Evolutionary conservation across 2,888 invertebrate genomes (phyloP).

Genomic region (Acleris literana): DNA sequence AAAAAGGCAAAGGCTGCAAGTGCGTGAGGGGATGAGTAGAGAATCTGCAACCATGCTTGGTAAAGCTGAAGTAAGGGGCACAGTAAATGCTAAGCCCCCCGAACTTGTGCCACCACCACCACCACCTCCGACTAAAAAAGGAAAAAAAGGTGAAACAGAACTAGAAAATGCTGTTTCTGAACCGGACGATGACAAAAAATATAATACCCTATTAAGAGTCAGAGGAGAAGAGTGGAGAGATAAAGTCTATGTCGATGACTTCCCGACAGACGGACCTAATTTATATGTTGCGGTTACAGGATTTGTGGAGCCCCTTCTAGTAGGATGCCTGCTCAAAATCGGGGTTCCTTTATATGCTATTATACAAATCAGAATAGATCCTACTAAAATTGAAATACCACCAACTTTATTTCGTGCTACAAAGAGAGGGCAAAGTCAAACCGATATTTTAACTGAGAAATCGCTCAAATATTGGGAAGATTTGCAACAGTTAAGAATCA

Average conservation of each 20-base stretch:
- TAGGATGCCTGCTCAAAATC: constrained; percentile 61
- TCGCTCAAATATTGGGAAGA: constrained; percentile 68
- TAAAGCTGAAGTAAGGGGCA: constrained; percentile 62
- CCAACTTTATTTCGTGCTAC: constrained; percentile 56
- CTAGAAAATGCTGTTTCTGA: constrained; percentile 42
- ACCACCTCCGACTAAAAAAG: constrained; percentile 52
- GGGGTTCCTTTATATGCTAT: constrained; percentile 70
- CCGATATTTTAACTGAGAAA: constrained; percentile 61
- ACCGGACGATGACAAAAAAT: constrained; percentile 67
- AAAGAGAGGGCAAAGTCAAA: constrained; percentile 72
- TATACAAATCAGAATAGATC: constrained; percentile 71
- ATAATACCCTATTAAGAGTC: constrained; percentile 73
- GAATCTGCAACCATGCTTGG: constrained; percentile 70
- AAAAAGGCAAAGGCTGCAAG: constrained; percentile 64
- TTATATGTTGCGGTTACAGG: constrained; percentile 81
- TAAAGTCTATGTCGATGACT: constrained; percentile 79
- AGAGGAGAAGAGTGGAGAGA: constrained; percentile 83
- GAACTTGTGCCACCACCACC: constrained; percentile 45
- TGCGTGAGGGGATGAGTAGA: constrained; percentile 65
- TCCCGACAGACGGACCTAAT: constrained; percentile 79
- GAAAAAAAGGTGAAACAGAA: constrained; percentile 52
- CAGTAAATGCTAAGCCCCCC: constrained; percentile 52
- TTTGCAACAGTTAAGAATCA: constrained; percentile 63
- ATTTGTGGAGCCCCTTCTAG: constrained; percentile 67
- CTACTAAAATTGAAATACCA: constrained; percentile 52